A percentile compares a stretch with the other conserved stretches of the same genome.
Evolutionary conservation across 2,113 vertebrate genomes (phyloP).

Genomic region (Pithys albifrons): DNA sequence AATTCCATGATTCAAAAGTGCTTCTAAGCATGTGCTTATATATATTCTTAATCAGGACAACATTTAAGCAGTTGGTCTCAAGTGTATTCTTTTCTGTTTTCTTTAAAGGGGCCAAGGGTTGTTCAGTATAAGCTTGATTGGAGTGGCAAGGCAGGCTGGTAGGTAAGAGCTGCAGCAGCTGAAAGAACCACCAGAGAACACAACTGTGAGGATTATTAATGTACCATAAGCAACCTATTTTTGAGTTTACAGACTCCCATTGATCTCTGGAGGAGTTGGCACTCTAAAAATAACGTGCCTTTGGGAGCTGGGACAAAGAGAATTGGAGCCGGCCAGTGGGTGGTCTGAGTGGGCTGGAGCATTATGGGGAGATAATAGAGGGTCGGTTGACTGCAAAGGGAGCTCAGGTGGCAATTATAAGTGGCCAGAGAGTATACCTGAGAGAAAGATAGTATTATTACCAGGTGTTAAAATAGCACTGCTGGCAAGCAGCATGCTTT

Average conservation of each 20-base stretch:
- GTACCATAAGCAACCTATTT: slow-evolving; percentile 40
- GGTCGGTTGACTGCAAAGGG: background rate
- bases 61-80: background rate
- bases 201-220: slow-evolving; percentile 42
- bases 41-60: background rate
- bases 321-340: background rate
- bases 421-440: background rate
- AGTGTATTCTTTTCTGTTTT: background rate
- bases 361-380: slow-evolving; percentile 11
- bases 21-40: background rate
- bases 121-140: background rate
- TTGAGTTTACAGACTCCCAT: slow-evolving; percentile 54
- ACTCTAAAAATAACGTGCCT: slow-evolving; percentile 26
- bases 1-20: background rate
- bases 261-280: slow-evolving; percentile 48
- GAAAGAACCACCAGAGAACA: slow-evolving; percentile 35
- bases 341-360: slow-evolving; percentile 14
- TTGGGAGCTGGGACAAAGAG: background rate
- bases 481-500: background rate
- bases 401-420: slow-evolving; percentile 24
- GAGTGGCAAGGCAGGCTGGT: background rate
- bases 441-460: background rate
- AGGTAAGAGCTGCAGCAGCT: slow-evolving; percentile 28
- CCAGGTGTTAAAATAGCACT: slow-evolving; percentile 14
- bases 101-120: background rate